A percentile compares a stretch with the other conserved stretches of the same genome.
These are phyloP conservation scores for Campylomormyrus tamandua DNA, from an alignment of 2,113 vertebrate genomes.

Conservation along the genomic window DNA sequence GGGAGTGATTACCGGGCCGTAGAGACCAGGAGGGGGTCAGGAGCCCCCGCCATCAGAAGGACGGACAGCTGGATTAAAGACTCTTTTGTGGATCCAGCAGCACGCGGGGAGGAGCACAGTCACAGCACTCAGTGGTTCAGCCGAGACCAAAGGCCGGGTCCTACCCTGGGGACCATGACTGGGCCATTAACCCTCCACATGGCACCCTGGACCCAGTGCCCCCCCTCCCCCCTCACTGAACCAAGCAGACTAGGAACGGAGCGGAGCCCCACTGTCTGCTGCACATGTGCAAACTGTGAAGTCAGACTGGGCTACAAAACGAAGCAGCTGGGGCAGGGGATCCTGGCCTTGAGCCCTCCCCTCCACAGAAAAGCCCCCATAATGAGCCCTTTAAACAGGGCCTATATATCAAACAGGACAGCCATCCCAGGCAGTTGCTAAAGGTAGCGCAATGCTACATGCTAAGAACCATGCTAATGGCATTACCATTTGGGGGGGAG, in stretches of 20 bases:
- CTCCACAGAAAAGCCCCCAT: slow-evolving; percentile 24
- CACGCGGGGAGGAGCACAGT: neutral
- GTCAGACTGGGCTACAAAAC: no score
- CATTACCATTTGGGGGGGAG: slow-evolving; percentile 43
- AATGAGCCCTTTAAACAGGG: slow-evolving; percentile 46
- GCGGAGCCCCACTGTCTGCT: neutral
- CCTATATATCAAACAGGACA: slow-evolving; percentile 43
- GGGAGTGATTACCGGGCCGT: neutral
- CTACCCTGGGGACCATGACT: neutral
- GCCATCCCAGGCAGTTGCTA: slow-evolving; percentile 48
- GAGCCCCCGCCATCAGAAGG: accelerated
- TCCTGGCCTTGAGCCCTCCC: slow-evolving; percentile 40
- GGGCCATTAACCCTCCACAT: neutral
- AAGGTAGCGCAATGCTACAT: slow-evolving; percentile 48
- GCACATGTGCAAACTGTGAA: neutral
- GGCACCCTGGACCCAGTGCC: neutral
- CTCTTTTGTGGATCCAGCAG: neutral
- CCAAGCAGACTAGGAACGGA: neutral
- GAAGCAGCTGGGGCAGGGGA: slow-evolving; percentile 30
- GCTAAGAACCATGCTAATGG: slow-evolving; percentile 40
- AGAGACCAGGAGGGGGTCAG: neutral
- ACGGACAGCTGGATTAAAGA: slow-evolving; percentile 10
- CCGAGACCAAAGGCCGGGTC: neutral
- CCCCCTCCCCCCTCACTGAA: neutral
- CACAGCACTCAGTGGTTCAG: neutral